phyloP scores from a whole-genome alignment of 2,888 invertebrate genomes.

The Callimorpha dominula region DNA sequence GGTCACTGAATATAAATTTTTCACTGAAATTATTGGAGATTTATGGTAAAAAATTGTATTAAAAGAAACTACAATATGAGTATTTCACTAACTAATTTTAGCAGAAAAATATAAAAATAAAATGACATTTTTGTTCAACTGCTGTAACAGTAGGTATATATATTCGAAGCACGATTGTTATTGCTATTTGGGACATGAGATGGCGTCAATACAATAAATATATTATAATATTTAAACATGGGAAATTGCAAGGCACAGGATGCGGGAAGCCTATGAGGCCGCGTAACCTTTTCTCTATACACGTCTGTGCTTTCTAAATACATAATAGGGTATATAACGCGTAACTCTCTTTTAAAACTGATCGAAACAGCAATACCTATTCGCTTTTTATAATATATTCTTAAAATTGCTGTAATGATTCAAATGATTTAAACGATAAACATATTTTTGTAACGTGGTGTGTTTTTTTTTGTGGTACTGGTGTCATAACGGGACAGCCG shows the following conservation, averaged over 20 bases:
- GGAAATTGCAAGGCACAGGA: constrained; percentile 79
- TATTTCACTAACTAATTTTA: constrained; percentile 7
- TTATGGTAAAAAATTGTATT: not conserved
- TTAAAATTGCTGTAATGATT: constrained; percentile 84
- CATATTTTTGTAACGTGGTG: constrained; percentile 80
- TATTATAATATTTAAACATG: constrained; percentile 70
- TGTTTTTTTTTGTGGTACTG: constrained; percentile 60
- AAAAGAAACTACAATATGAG: constrained; percentile 1
- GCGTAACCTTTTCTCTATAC: constrained; percentile 76
- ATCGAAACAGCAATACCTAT: constrained; percentile 82
- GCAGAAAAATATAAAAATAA: constrained; percentile 1
- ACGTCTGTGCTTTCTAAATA: constrained; percentile 60
- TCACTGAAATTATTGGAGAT: not conserved
- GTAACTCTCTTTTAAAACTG: constrained; percentile 42
- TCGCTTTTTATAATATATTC: constrained; percentile 81
- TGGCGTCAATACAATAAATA: constrained; percentile 73
- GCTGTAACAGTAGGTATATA: not conserved
- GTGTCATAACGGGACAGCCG: constrained; percentile 60
- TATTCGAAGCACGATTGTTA: not conserved
- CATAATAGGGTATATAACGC: constrained; percentile 49
- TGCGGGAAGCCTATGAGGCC: constrained; percentile 69
- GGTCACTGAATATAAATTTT: not conserved
- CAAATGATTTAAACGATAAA: constrained; percentile 75
- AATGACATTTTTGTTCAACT: not conserved
- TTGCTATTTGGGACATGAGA: constrained; percentile 64